Percentiles rank a stretch among this genome's conserved stretches.
These are phyloP conservation scores for Pycnomerus fuliginosus DNA, from an alignment of 2,888 invertebrate genomes.

Conservation along the genomic window DNA sequence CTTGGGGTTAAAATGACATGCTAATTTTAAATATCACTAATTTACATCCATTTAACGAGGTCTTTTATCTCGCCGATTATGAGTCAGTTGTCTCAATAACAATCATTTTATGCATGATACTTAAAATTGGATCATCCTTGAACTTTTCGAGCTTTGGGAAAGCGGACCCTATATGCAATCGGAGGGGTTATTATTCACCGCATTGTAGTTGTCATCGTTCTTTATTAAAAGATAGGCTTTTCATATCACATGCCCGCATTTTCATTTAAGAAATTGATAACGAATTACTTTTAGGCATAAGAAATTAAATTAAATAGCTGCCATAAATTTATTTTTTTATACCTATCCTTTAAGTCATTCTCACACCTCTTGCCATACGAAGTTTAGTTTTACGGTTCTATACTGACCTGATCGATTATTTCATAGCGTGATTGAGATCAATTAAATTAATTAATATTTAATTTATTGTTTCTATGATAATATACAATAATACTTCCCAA, in stretches of 20 bases:
- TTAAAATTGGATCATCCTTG: conserved; percentile 16
- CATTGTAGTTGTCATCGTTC: conserved; percentile 38
- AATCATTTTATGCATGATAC: conserved; percentile 17
- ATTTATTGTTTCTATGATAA: too few relatives aligned
- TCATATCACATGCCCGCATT: conserved; percentile 33
- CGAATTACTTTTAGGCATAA: too few relatives aligned
- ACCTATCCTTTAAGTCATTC: too few relatives aligned
- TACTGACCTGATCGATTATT: too few relatives aligned
- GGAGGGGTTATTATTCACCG: conserved; percentile 33
- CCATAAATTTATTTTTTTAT: too few relatives aligned
- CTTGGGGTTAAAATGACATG: conserved; percentile 47
- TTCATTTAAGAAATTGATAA: conserved; percentile 22
- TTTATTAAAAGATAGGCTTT: conserved; percentile 41
- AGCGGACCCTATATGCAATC: conserved; percentile 10
- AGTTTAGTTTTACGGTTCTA: too few relatives aligned
- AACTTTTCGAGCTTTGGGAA: conserved; percentile 12
- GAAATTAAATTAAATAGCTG: too few relatives aligned
- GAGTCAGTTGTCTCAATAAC: conserved; percentile 29
- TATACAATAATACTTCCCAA: too few relatives aligned
- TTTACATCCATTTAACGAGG: conserved; percentile 53
- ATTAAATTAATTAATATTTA: too few relatives aligned
- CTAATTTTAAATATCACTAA: conserved; percentile 50
- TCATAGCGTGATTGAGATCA: too few relatives aligned
- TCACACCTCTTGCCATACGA: too few relatives aligned
- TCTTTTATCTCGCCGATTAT: conserved; percentile 45